Evolutionary conservation across 2,888 invertebrate genomes (phyloP).

Genomic region (Pachliopta kotzebuea): DNA sequence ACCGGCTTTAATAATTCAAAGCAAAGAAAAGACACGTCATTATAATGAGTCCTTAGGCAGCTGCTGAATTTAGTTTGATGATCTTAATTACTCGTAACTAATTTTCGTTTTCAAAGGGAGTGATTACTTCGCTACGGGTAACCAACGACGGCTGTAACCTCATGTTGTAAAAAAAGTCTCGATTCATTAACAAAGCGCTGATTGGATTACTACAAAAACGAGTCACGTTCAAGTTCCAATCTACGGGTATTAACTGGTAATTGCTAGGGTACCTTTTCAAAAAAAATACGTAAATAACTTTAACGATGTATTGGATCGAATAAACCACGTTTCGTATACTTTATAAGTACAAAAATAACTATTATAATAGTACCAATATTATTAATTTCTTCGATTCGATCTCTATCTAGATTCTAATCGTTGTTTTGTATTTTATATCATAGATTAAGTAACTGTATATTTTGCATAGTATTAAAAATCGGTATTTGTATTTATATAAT

Average conservation of each 20-base stretch:
- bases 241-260: neutral
- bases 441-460: too few relatives aligned
- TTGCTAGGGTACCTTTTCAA: neutral
- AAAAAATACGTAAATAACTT: neutral
- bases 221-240: slow-evolving; percentile 1
- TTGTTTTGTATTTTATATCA: too few relatives aligned
- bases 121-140: neutral
- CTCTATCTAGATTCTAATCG: too few relatives aligned
- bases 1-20: neutral
- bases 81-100: neutral
- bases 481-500: too few relatives aligned
- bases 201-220: neutral
- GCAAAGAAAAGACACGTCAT: neutral
- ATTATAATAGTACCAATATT: too few relatives aligned
- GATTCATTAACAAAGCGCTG: slow-evolving; percentile 1
- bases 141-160: neutral
- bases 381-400: too few relatives aligned
- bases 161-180: neutral
- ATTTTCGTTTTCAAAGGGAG: neutral
- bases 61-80: neutral
- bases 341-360: neutral
- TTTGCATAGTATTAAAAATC: too few relatives aligned
- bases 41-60: neutral
- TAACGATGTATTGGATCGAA: neutral
- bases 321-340: neutral